A percentile compares a stretch with the other conserved stretches of the same genome.
phyloP scores from a whole-genome alignment of 2,113 vertebrate genomes.

The Cervus canadensis region DNA sequence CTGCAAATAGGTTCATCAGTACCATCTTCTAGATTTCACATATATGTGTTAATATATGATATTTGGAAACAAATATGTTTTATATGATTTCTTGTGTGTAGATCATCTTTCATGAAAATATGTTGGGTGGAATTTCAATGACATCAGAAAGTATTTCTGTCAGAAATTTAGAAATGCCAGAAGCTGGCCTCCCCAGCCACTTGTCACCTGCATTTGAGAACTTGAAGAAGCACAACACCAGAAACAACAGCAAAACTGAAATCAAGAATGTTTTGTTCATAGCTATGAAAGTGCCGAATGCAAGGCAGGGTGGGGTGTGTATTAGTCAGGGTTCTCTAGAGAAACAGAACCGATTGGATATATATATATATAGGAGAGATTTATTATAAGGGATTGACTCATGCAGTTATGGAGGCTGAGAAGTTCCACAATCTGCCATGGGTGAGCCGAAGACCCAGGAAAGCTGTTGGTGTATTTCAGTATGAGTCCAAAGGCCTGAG shows the following conservation, averaged over 20 bases:
- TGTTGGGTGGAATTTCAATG: background rate
- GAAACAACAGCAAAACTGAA: background rate
- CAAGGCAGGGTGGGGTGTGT: background rate
- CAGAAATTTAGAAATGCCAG: background rate
- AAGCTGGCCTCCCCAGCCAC: background rate
- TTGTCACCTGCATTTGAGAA: background rate
- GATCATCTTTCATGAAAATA: background rate
- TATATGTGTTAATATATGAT: background rate
- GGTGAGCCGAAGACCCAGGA: background rate
- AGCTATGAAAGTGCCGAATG: rapidly evolving
- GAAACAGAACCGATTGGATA: background rate
- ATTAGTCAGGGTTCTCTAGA: background rate
- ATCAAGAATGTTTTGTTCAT: background rate
- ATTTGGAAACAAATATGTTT: background rate
- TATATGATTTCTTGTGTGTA: background rate
- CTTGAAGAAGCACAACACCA: background rate
- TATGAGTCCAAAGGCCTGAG: background rate
- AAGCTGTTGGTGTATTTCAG: too few relatives aligned
- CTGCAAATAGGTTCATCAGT: background rate
- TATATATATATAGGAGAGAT: background rate
- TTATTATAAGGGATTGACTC: background rate
- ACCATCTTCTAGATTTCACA: background rate
- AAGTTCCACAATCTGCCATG: background rate
- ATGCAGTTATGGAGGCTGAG: background rate
- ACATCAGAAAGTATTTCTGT: background rate